Conservation (phyloP, 2,888 invertebrate genomes). For the Xanthorhoe designata region DNA sequence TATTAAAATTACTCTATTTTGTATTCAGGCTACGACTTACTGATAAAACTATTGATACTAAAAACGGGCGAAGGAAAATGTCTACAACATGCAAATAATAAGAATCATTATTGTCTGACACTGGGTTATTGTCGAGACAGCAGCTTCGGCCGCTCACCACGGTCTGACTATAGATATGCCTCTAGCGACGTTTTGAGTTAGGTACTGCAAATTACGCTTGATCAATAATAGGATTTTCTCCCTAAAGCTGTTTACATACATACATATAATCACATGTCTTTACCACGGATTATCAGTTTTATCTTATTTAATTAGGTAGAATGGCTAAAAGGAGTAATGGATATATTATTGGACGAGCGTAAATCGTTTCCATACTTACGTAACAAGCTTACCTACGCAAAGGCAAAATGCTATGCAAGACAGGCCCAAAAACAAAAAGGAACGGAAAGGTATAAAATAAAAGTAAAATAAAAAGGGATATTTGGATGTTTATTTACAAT, state of each 20-base stretch:
- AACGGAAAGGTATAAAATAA: slow-evolving; percentile 65
- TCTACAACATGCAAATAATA: slow-evolving; percentile 76
- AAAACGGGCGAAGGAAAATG: slow-evolving; percentile 58
- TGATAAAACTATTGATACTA: slow-evolving; percentile 50
- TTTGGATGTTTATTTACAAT: slow-evolving; percentile 85
- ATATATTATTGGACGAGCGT: slow-evolving; percentile 4
- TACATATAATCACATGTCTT: no score
- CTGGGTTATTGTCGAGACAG: slow-evolving; percentile 86
- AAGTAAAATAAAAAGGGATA: slow-evolving; percentile 83
- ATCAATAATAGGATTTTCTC: neutral
- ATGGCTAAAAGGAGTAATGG: neutral
- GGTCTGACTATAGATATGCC: slow-evolving; percentile 68
- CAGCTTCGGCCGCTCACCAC: slow-evolving; percentile 73
- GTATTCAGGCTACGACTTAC: slow-evolving; percentile 40
- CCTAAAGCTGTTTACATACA: neutral
- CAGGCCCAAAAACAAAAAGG: slow-evolving; percentile 57
- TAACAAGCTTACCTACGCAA: slow-evolving; percentile 28
- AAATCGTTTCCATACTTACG: neutral
- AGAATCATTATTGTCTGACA: slow-evolving; percentile 84
- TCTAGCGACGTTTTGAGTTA: slow-evolving; percentile 25
- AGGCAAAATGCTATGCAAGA: slow-evolving; percentile 55
- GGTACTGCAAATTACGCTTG: neutral
- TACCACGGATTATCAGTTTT: no score
- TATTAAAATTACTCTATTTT: slow-evolving; percentile 29
- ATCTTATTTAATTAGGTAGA: neutral